Evolutionary conservation across 2,888 invertebrate genomes (phyloP).

Genomic region (Diarsia brunnea): DNA sequence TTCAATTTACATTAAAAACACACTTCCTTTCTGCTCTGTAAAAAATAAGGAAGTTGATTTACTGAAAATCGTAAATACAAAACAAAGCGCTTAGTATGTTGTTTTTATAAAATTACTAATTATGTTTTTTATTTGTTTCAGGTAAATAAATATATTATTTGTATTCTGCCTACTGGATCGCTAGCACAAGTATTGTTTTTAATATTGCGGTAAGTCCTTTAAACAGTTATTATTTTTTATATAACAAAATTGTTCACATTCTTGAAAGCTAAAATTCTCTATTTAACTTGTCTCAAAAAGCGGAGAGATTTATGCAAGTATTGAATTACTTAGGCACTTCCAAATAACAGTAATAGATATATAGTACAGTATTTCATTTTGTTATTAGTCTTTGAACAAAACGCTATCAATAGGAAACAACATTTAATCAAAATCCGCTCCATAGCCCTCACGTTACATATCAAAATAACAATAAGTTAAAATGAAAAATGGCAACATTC

Average conservation of each 20-base stretch:
- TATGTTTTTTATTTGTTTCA: slow-evolving; percentile 44
- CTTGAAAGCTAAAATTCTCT: not conserved
- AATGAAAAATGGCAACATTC: slow-evolving; percentile 74
- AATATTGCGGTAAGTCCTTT: not conserved
- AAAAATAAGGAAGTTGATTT: too few relatives aligned
- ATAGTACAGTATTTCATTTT: not conserved
- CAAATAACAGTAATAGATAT: not conserved
- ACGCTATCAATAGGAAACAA: not conserved
- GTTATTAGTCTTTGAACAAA: not conserved
- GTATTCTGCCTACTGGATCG: too few relatives aligned
- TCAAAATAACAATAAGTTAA: slow-evolving; percentile 69
- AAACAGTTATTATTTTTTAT: not conserved
- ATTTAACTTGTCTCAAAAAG: not conserved
- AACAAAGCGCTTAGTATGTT: too few relatives aligned
- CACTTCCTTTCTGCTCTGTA: too few relatives aligned
- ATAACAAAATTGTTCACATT: not conserved
- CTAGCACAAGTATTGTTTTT: not conserved
- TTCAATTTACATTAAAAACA: too few relatives aligned
- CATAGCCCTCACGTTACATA: slow-evolving; percentile 17
- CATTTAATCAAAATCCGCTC: slow-evolving; percentile 18
- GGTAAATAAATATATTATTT: slow-evolving; percentile 30
- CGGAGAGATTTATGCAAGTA: not conserved
- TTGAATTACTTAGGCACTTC: not conserved
- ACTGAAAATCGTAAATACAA: too few relatives aligned
- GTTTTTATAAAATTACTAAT: too few relatives aligned